Evolutionary conservation across 2,113 vertebrate species (phyloP).

Genomic region (Promerops cafer): DNA sequence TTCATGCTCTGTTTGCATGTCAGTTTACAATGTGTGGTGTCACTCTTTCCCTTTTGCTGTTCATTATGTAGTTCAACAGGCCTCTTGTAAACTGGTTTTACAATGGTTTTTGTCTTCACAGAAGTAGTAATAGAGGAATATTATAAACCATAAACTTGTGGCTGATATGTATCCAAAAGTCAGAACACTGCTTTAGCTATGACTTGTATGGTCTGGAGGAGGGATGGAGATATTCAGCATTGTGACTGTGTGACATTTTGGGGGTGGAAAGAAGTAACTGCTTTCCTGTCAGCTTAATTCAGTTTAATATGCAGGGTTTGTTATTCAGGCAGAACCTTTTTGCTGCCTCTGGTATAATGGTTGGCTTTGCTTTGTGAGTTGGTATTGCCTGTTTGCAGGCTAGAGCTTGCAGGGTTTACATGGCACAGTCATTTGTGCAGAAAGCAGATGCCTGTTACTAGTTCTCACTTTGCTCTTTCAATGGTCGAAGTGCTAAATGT

Average conservation of each 20-base stretch:
- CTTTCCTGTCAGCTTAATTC: neutral
- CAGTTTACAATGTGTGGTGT: neutral
- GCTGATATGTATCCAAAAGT: neutral
- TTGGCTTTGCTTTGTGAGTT: neutral
- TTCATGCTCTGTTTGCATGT: neutral
- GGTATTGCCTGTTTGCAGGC: neutral
- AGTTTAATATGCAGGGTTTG: neutral
- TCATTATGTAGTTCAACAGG: neutral
- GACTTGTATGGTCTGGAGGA: constrained; percentile 5
- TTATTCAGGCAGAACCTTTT: neutral
- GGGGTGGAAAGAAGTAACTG: neutral
- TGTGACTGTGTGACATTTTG: constrained; percentile 10
- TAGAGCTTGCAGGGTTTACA: neutral
- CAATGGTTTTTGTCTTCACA: neutral
- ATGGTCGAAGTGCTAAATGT: neutral
- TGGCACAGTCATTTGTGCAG: neutral
- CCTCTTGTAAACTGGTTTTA: neutral
- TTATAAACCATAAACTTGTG: neutral
- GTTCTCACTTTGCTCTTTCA: neutral
- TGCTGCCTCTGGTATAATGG: neutral
- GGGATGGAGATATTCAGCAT: neutral
- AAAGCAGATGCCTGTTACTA: neutral
- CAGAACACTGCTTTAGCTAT: neutral
- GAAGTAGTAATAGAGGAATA: neutral
- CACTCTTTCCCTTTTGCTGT: neutral